These are phyloP conservation scores for Drosophila paramelanica DNA, from an alignment of 2,888 invertebrate genomes.

Conservation along the genomic window DNA sequence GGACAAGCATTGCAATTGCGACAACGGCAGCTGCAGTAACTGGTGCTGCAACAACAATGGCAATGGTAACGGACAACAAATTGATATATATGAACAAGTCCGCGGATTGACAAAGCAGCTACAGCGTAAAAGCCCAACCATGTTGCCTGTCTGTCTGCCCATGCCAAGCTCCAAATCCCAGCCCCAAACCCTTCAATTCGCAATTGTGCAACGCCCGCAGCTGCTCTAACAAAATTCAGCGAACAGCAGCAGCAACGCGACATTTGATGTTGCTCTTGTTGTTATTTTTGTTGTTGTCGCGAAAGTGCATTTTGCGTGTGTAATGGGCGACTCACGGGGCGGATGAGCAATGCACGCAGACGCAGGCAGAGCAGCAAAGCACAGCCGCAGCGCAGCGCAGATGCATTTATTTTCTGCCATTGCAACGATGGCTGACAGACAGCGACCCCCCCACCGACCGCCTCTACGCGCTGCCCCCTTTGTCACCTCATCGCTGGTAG, in stretches of 20 bases:
- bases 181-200: constrained; percentile 20
- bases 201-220: constrained; percentile 38
- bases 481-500: constrained; percentile 52
- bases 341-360: constrained; percentile 71
- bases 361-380: constrained; percentile 43
- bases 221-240: constrained; percentile 62
- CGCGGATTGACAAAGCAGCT: constrained; percentile 77
- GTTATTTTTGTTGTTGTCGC: constrained; percentile 45
- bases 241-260: constrained; percentile 25
- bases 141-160: constrained; percentile 61
- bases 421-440: constrained; percentile 60
- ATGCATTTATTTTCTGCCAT: constrained; percentile 61
- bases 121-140: constrained; percentile 71
- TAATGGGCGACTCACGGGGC: constrained; percentile 49
- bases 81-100: constrained; percentile 75
- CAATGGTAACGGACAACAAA: constrained; percentile 69
- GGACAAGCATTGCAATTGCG: constrained; percentile 19
- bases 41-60: constrained; percentile 46
- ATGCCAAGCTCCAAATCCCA: constrained; percentile 8
- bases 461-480: not conserved
- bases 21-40: constrained; percentile 41
- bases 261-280: constrained; percentile 58
- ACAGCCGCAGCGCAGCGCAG: constrained; percentile 44
- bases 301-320: constrained; percentile 69
- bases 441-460: constrained; percentile 1